Conservation (phyloP, 2,113 vertebrate genomes). For the Scortum barcoo region DNA sequence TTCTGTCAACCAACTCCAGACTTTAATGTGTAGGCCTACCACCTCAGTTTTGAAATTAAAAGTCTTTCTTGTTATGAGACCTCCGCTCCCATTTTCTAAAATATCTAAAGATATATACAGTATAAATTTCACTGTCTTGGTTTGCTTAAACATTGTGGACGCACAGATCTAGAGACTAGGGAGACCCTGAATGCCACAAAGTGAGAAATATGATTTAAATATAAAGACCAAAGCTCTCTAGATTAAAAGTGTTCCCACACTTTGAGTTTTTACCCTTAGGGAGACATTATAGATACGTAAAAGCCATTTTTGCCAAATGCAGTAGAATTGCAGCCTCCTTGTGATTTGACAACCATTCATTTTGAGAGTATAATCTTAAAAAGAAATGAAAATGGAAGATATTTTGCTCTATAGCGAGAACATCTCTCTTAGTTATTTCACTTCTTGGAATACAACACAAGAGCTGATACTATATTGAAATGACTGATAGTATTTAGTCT, state of each 20-base stretch:
- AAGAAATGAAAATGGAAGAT: background rate
- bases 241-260: background rate
- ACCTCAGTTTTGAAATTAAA: background rate
- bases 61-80: background rate
- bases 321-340: background rate
- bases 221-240: background rate
- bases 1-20: background rate
- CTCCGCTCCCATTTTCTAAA: background rate
- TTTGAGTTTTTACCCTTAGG: background rate
- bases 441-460: background rate
- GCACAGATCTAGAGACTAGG: background rate
- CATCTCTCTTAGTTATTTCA: background rate
- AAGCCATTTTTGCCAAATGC: background rate
- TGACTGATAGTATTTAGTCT: background rate
- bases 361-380: background rate
- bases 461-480: background rate
- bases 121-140: background rate
- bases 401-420: background rate
- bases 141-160: background rate
- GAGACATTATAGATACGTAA: background rate
- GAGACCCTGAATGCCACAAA: background rate
- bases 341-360: background rate
- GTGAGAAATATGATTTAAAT: conserved; percentile 7
- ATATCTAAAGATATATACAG: too few species aligned
- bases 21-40: background rate